A percentile compares a stretch with the other conserved stretches of the same genome.
These are phyloP conservation scores for Omphaloscelis lunosa DNA, from an alignment of 2,888 invertebrate genomes.

Conservation along the genomic window DNA sequence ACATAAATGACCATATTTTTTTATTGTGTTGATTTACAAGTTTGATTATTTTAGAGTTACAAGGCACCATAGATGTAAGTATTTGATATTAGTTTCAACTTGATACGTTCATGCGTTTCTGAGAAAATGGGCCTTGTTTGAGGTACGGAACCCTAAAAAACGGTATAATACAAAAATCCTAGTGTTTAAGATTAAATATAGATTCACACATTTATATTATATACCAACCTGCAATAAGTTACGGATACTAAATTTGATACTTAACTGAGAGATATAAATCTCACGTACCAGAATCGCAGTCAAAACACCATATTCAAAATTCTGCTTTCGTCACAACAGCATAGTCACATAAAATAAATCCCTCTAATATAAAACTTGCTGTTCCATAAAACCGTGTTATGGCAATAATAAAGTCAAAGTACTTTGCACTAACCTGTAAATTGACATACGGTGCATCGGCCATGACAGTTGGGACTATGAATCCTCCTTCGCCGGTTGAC, in stretches of 20 bases:
- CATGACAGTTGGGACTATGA: constrained; percentile 93
- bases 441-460: constrained; percentile 92
- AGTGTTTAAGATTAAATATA: not conserved
- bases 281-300: constrained; percentile 8
- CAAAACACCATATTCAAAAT: constrained; percentile 30
- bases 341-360: constrained; percentile 39
- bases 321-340: constrained; percentile 11
- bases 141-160: not conserved
- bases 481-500: constrained; percentile 92
- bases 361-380: constrained; percentile 41
- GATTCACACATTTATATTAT: not conserved
- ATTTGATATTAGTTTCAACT: too few relatives aligned
- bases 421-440: constrained; percentile 88
- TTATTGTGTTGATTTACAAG: too few relatives aligned
- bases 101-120: too few relatives aligned
- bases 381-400: constrained; percentile 15
- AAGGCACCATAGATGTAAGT: too few relatives aligned
- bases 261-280: constrained; percentile 1
- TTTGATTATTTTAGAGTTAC: too few relatives aligned
- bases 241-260: not conserved
- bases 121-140: too few relatives aligned
- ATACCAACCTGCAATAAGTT: not conserved
- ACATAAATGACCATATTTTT: too few relatives aligned
- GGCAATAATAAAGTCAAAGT: constrained; percentile 49
- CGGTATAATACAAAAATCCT: not conserved